Evolutionary conservation across 2,888 invertebrate genomes (phyloP).

Genomic region (Hesperia comma): DNA sequence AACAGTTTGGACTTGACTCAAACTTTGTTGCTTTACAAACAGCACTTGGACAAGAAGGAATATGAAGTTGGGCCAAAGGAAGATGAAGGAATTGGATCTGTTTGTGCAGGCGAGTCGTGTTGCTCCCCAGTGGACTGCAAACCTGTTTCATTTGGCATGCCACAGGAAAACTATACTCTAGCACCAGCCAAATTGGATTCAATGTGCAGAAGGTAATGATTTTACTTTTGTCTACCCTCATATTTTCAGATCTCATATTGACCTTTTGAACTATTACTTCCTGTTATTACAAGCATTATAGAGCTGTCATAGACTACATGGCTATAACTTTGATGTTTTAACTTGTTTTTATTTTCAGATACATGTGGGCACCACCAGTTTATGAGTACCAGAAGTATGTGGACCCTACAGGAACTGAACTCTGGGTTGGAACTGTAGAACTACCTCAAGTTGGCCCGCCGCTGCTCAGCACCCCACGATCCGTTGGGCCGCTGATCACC

Average conservation of each 20-base stretch:
- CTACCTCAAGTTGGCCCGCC: slow-evolving; percentile 67
- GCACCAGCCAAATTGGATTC: slow-evolving; percentile 73
- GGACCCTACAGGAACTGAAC: slow-evolving; percentile 53
- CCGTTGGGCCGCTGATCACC: slow-evolving; percentile 63
- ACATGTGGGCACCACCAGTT: slow-evolving; percentile 66
- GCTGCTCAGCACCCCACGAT: slow-evolving; percentile 52
- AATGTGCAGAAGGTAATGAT: slow-evolving; percentile 68
- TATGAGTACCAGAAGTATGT: slow-evolving; percentile 66
- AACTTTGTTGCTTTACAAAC: slow-evolving; percentile 74
- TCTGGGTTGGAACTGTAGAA: slow-evolving; percentile 66
- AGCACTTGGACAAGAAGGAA: slow-evolving; percentile 70
- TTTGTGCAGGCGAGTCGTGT: slow-evolving; percentile 63
- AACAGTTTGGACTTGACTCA: slow-evolving; percentile 67
- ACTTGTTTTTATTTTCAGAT: slow-evolving; percentile 52
- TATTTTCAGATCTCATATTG: not conserved
- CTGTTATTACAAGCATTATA: too few relatives aligned
- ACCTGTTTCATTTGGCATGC: slow-evolving; percentile 38
- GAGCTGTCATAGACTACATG: not conserved
- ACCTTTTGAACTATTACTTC: too few relatives aligned
- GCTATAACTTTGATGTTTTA: too few relatives aligned
- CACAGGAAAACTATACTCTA: slow-evolving; percentile 54
- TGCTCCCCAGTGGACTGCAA: slow-evolving; percentile 59
- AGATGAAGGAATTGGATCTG: slow-evolving; percentile 72
- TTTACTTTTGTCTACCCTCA: not conserved
- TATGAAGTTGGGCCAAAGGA: slow-evolving; percentile 62